These are phyloP conservation scores for Dromaius novaehollandiae DNA, from an alignment of 2,113 vertebrate genomes.

Conservation along the genomic window DNA sequence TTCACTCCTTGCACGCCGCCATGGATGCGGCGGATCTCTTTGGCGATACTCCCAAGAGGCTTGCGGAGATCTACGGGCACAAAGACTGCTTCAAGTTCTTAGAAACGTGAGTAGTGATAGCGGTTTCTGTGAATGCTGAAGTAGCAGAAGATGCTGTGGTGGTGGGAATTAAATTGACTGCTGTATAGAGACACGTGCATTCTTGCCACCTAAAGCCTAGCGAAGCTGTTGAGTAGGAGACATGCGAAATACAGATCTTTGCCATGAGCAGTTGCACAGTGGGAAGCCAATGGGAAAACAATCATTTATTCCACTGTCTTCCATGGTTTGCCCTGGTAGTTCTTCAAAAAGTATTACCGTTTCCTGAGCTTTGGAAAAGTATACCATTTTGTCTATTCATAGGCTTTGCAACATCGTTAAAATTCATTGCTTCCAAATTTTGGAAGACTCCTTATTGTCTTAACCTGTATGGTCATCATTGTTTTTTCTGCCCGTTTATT, in stretches of 20 bases:
- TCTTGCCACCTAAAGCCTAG: not conserved
- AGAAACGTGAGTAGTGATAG: conserved; percentile 75
- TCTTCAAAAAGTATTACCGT: not conserved
- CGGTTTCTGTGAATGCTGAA: not conserved
- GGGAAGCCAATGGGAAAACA: not conserved
- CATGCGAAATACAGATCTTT: not conserved
- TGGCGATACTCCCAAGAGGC: conserved; percentile 84
- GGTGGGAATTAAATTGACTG: not conserved
- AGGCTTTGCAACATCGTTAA: too few species aligned
- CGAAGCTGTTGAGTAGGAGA: not conserved
- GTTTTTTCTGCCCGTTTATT: not conserved
- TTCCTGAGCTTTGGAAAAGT: not conserved
- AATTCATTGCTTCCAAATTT: not conserved
- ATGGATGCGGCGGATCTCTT: conserved; percentile 83
- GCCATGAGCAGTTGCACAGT: not conserved
- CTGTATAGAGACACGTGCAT: not conserved
- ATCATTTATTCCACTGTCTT: not conserved
- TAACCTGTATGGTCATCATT: not conserved
- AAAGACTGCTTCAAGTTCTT: conserved; percentile 85
- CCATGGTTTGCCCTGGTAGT: not conserved
- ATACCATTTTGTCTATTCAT: not conserved
- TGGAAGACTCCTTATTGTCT: not conserved
- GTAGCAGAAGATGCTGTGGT: not conserved
- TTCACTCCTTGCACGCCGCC: conserved; percentile 83
- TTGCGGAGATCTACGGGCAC: conserved; percentile 90